Conservation (phyloP, 2,113 vertebrate species). For the Phyllostomus hastatus region DNA sequence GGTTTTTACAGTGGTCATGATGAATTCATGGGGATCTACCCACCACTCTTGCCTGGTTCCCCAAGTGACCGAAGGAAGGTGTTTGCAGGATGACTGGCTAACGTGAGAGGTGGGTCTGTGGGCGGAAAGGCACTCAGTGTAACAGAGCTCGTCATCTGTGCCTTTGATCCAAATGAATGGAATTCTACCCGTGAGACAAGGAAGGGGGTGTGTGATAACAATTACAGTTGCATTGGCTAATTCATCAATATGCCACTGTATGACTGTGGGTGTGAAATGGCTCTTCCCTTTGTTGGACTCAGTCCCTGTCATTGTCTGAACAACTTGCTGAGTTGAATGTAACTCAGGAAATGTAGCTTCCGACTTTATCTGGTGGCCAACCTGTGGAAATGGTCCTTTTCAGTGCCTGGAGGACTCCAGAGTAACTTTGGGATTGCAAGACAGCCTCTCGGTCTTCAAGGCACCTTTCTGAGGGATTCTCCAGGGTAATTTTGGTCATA, state of each 20-base stretch:
- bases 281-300: not conserved
- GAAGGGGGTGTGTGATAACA: not conserved
- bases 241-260: not conserved
- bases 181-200: not conserved
- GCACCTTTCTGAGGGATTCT: not conserved
- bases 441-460: not conserved
- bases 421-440: not conserved
- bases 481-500: not conserved
- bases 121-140: not conserved
- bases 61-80: not conserved
- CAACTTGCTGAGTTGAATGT: not conserved
- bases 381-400: not conserved
- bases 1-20: not conserved
- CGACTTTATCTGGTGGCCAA: not conserved
- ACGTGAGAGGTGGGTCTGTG: not conserved
- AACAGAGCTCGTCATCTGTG: not conserved
- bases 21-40: not conserved
- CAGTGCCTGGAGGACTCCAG: not conserved
- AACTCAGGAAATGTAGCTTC: not conserved
- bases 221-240: not conserved
- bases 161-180: not conserved
- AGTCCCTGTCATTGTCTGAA: not conserved
- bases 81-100: not conserved
- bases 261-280: not conserved
- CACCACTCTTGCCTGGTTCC: not conserved